phyloP scores from a whole-genome alignment of 2,888 invertebrate species.

The Trisateles emortualis region DNA sequence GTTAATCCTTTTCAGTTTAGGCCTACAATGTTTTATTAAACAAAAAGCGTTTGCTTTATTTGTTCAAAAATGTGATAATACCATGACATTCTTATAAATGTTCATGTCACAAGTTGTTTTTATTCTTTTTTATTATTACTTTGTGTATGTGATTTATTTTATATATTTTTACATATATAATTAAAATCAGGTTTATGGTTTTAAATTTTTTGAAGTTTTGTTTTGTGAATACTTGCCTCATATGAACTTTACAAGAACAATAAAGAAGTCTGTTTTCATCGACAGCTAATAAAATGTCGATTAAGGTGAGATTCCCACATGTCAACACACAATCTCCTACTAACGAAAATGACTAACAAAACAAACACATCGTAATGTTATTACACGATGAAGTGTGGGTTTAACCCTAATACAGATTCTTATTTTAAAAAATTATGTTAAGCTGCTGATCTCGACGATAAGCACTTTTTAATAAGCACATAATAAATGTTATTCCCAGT shows the following conservation, averaged over 20 bases:
- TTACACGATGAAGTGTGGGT: too few relatives aligned
- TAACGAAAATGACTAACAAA: too few relatives aligned
- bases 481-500: slow-evolving; percentile 62
- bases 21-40: slow-evolving; percentile 32
- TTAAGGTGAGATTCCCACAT: neutral
- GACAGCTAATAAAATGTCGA: neutral
- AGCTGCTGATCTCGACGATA: slow-evolving; percentile 43
- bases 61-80: slow-evolving; percentile 46
- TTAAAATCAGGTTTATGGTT: slow-evolving; percentile 55
- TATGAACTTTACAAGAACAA: neutral
- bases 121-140: slow-evolving; percentile 40
- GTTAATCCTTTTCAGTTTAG: slow-evolving; percentile 28
- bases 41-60: slow-evolving; percentile 29
- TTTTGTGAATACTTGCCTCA: slow-evolving; percentile 52
- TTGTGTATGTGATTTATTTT: slow-evolving; percentile 45
- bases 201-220: slow-evolving; percentile 32
- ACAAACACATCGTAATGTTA: too few relatives aligned
- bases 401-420: neutral
- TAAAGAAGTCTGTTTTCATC: neutral
- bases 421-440: slow-evolving; percentile 13
- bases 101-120: slow-evolving; percentile 52
- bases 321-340: neutral
- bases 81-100: slow-evolving; percentile 53
- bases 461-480: slow-evolving; percentile 75
- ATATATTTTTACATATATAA: slow-evolving; percentile 52